Evolutionary conservation across 1,140 invertebrate species (phyloP), one percentile per base, ranked within the genome.

Genomic region (Bombus sylvicola): DNA sequence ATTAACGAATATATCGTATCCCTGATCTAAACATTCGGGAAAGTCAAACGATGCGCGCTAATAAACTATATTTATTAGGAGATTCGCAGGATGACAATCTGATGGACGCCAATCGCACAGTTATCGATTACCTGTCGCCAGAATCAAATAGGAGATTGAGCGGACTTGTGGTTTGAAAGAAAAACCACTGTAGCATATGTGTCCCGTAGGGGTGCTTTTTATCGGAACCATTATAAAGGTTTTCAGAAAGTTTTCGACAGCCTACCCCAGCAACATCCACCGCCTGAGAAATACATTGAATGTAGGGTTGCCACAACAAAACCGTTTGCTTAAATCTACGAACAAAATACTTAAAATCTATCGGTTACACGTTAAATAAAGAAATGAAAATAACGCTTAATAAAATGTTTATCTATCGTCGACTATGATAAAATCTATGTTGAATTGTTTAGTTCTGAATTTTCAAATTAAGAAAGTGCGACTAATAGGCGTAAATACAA

Each of bases 121-220:
- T 85, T 91, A 91, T 91, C 78, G 90, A 91, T 91, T 91, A 90
- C 68, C 90, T 89, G 89, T 91, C 90, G 82, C 57, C 53, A 72
- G 80, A 91, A 91, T 91, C 87, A 85, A 90, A 90, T 80, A 69
- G 86, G 85, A 82, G 85, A 84, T 88, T 87, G 86, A 86, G 41
- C 87, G 77, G 73, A 73, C 71, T 86, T 83, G 89, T 59, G 87
- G 83, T 84, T 88, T 87, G 87, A 87, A 89, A 90, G 85, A 88
- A 90, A 90, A 86, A 84, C 85, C 81, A 91, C 83, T 90, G 90
- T 90, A 82, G 87, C 89, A 90, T 88, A 91, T 88, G 89, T 78
- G 90, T 90, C 89, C 83, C 87, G 69, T 9, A 78, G 84, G 87
- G 84, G 85, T 62, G 81, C 87, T 90, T 91, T 91, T 91, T 91